Evolutionary conservation across 2,113 vertebrate genomes (phyloP), one percentile per base, ranked within the genome.

Genomic region (Gambusia affinis): DNA sequence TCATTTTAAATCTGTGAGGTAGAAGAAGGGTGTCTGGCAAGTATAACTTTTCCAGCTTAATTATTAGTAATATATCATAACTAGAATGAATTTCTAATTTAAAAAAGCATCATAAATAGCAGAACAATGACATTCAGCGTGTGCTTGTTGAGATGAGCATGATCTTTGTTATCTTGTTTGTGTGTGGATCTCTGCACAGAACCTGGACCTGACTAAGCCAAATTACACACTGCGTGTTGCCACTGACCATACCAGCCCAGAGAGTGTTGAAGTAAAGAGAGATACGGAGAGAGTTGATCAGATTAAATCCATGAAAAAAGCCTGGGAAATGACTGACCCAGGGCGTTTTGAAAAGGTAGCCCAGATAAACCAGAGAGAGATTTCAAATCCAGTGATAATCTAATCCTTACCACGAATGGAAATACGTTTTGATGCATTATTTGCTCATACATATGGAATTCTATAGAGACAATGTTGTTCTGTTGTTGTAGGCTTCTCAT

Each of bases 321-420:
- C 95, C n/a, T 98, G 96, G 97, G 96, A 97, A 81, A 85, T 82
- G n/a, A 92, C 91, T 0, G 96, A 97, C 60, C 95, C 95, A 1
- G 97, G 97, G 70, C 94, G 97, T 73, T 81, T 90, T 33, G 77
- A 93, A 72, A 98, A 96, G 96, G 97, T 99, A 89, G 81, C 42
- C 10, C 14, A 39, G 12, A 44, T 97, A 87, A 81, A 28, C 5
- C 8, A 31, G 11, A 35, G 19, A 70, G 7, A 30, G 1, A 4
- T 66, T 79, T 72, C 3, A 19, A 30, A 69, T 3, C 8, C 15
- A 62, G 60, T 27, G 14, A 17, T 15, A 70, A n/a, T 47, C 8
- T 61, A 60, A 27, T 60, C 60, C 30, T 30, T 22, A 54, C 35
- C 22, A 28, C 14, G 17, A 70, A 33, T 12, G 8, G 35, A 57